Conservation (phyloP, 1,140 invertebrate genomes). For the Elymnias hypermnestra region DNA sequence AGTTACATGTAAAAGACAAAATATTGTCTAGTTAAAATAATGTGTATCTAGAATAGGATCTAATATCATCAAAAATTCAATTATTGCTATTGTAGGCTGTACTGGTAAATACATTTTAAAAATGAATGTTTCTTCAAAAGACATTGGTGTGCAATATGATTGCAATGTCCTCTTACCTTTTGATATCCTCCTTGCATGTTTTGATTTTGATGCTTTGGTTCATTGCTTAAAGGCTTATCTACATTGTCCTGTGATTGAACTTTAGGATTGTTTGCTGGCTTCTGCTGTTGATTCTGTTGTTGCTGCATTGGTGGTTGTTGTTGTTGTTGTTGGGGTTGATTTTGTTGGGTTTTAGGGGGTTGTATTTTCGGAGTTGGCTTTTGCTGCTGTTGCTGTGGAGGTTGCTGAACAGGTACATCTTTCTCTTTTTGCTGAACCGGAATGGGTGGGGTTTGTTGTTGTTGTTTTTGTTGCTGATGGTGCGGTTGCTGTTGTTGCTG, state of each 20-base stretch:
- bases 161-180: conserved; percentile 32
- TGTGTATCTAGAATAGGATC: no score
- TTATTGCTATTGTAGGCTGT: no score
- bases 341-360: neutral
- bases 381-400: conserved; percentile 23
- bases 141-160: no score
- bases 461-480: conserved; percentile 22
- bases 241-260: conserved; percentile 42
- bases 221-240: conserved; percentile 38
- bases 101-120: no score
- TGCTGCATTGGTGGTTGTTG: conserved; percentile 27
- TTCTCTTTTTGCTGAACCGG: neutral
- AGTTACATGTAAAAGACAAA: no score
- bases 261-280: conserved; percentile 27
- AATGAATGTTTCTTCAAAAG: no score
- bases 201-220: conserved; percentile 37
- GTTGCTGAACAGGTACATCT: conserved; percentile 15
- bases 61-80: no score
- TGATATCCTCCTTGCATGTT: conserved; percentile 36
- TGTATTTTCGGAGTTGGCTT: conserved; percentile 28
- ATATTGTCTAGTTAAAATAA: no score
- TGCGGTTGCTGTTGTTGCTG: conserved; percentile 4
- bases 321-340: neutral
- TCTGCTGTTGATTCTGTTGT: conserved; percentile 20
- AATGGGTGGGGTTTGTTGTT: conserved; percentile 10